Percentiles rank a stretch among this genome's conserved stretches.
These are phyloP conservation scores for Caenorhabditis imperialis DNA, from an alignment of 2,888 invertebrate species.

Conservation along the genomic window DNA sequence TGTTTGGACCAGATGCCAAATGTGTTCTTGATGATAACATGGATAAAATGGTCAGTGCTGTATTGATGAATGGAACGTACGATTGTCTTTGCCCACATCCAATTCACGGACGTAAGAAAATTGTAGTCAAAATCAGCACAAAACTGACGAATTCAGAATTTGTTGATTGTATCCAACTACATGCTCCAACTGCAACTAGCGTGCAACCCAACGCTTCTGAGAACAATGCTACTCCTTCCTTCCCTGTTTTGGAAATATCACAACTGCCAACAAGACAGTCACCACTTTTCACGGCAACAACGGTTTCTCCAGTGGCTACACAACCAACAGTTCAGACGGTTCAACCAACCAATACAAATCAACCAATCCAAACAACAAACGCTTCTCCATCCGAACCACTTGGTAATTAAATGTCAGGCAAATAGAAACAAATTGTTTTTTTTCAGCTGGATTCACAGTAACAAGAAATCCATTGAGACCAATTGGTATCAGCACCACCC, in stretches of 20 bases:
- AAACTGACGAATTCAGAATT: too few species aligned
- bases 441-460: conserved; percentile 52
- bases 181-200: conserved; percentile 54
- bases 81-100: conserved; percentile 68
- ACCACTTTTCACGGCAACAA: conserved; percentile 4
- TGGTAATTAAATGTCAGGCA: conserved; percentile 4
- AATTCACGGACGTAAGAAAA: conserved; percentile 57
- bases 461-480: conserved; percentile 52
- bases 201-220: conserved; percentile 34
- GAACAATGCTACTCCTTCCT: conserved; percentile 45
- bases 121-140: too few species aligned
- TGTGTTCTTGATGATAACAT: conserved; percentile 66
- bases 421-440: not conserved
- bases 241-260: conserved; percentile 53
- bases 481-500: conserved; percentile 28
- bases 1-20: conserved; percentile 69
- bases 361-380: conserved; percentile 20
- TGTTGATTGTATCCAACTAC: conserved; percentile 63
- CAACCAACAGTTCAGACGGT: conserved; percentile 21
- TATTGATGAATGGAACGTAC: conserved; percentile 63
- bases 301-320: conserved; percentile 13
- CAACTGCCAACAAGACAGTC: conserved; percentile 38
- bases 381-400: conserved; percentile 13
- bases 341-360: conserved; percentile 1
- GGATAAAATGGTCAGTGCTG: conserved; percentile 54